Percentiles rank a stretch among this genome's conserved stretches.
Evolutionary conservation across 2,113 vertebrate genomes (phyloP).

Genomic region (Ptyas mucosa): DNA sequence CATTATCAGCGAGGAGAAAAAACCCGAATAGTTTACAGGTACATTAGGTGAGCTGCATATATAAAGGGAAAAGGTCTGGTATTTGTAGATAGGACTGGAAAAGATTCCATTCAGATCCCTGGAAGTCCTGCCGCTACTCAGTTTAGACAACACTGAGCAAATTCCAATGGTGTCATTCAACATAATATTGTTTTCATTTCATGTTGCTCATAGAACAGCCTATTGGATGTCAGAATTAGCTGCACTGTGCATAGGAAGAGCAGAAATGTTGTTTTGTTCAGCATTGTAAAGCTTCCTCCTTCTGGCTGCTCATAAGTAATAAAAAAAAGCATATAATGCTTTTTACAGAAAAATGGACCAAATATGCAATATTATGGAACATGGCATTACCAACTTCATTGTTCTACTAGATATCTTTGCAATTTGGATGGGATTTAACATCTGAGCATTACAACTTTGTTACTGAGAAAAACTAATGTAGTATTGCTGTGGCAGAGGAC

Average conservation of each 20-base stretch:
- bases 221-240: neutral
- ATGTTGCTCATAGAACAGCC: neutral
- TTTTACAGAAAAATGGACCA: neutral
- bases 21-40: neutral
- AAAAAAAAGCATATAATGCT: neutral
- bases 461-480: conserved; percentile 9
- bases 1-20: neutral
- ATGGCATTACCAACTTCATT: neutral
- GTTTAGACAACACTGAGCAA: neutral
- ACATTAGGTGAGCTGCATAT: neutral
- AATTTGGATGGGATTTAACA: conserved; percentile 2
- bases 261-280: neutral
- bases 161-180: neutral
- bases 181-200: neutral
- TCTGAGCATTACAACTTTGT: conserved; percentile 30
- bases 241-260: neutral
- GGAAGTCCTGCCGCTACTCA: neutral
- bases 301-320: neutral
- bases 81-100: neutral
- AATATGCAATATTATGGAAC: neutral
- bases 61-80: neutral
- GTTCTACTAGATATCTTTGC: neutral
- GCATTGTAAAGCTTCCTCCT: neutral
- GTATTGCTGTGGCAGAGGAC: conserved; percentile 20
- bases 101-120: neutral